Evolutionary conservation across 2,888 invertebrate genomes (phyloP), one percentile per base, ranked within the genome.

Genomic region (Pyrrhosoma nymphula): DNA sequence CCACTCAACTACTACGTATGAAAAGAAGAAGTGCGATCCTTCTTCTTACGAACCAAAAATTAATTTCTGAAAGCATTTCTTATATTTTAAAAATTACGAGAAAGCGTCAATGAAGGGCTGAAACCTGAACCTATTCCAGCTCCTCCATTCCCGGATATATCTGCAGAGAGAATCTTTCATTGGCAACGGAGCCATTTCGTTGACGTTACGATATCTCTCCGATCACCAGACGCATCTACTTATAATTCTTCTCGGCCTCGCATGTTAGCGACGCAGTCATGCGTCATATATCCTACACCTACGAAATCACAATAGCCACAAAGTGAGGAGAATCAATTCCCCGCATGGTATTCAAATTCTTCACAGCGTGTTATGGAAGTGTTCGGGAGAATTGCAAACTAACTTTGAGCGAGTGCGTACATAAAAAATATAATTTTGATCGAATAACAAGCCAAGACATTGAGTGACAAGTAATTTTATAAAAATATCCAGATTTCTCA

Each of bases 211-310:
- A 63, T 69, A 75, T 47, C 93, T n/a, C 93, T 35, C 39, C 60
- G 47, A 69, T 93, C 93, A 69, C 93, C 75, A 39, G 47, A 75
- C 47, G 75, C 69, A 91, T 91, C 60, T 39, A 55, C 56, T 91
- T 60, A 39, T 93, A 93, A 75, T 89, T 47, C 93, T 69, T 0
- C 69, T 16, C 69, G 75, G 69, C 93, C 93, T 75, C 93, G 93
- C 69, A 69, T 47, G 93, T 89, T 56, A 89, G 47, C 56, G 55
- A 89, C 89, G 89, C 47, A 89, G 89, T 89, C 89, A 47, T 89
- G 56, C 89, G 89, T 89, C 89, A 47, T 55, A 82, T 89, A 47
- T 89, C 56, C 56, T n/a, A 89, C 56, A 89, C 55, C 89, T 55
- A 89, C 47, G 35, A 47, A 47, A 89, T 89, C 89, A 89, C 56